Evolutionary conservation across 2,797 vertebrate species (phyloP).

Genomic region (Aulostomus chinensis): DNA sequence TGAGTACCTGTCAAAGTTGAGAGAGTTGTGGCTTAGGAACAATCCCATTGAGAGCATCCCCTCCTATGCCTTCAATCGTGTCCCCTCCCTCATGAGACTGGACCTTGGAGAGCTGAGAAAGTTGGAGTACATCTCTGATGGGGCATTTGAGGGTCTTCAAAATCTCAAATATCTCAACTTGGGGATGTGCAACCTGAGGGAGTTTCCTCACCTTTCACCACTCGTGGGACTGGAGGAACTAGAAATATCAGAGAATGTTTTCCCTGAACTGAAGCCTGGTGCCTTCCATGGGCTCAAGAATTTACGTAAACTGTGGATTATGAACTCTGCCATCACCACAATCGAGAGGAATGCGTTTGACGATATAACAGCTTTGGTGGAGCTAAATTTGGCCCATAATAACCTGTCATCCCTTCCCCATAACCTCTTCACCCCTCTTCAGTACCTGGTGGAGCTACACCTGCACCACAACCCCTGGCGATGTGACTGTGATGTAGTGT

Average conservation of each 20-base stretch:
- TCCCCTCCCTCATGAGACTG: constrained; percentile 95
- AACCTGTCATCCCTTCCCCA: constrained; percentile 95
- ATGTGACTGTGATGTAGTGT: constrained; percentile 96
- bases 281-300: constrained; percentile 92
- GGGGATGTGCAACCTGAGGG: constrained; percentile 95
- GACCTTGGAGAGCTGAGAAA: constrained; percentile 95
- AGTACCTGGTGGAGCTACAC: constrained; percentile 95
- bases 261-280: constrained; percentile 90
- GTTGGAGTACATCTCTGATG: constrained; percentile 97
- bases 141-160: constrained; percentile 94
- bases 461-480: constrained; percentile 98
- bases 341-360: constrained; percentile 98
- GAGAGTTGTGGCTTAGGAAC: constrained; percentile 97
- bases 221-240: constrained; percentile 93
- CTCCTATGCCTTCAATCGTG: constrained; percentile 96
- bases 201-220: constrained; percentile 92
- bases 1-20: constrained; percentile 95
- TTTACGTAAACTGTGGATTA: constrained; percentile 96
- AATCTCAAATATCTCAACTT: constrained; percentile 98
- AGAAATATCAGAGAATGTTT: constrained; percentile 97
- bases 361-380: constrained; percentile 92
- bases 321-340: constrained; percentile 93
- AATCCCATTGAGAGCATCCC: constrained; percentile 99
- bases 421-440: constrained; percentile 93
- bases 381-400: constrained; percentile 98